These are phyloP conservation scores for Stenoptilia bipunctidactyla DNA, from an alignment of 2,888 invertebrate species.

Conservation along the genomic window DNA sequence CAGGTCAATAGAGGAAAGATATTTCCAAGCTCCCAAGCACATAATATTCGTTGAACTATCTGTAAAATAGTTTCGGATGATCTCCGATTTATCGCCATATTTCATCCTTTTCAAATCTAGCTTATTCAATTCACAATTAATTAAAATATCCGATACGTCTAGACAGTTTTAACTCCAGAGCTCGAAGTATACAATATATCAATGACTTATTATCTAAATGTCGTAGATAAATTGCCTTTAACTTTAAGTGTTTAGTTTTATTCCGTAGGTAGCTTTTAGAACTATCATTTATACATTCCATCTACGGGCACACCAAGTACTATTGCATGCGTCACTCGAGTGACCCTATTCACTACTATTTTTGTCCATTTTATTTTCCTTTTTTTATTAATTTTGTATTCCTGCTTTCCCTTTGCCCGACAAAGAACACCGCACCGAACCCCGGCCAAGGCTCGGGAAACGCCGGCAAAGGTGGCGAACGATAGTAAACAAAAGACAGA, in stretches of 20 bases:
- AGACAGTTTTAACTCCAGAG: too few species aligned
- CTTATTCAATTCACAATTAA: too few species aligned
- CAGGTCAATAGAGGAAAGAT: too few species aligned
- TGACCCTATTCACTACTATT: slow-evolving; percentile 13
- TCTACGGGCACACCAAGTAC: slow-evolving; percentile 16
- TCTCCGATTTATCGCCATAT: too few species aligned
- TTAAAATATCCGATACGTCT: too few species aligned
- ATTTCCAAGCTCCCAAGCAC: too few species aligned
- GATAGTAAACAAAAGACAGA: slow-evolving; percentile 30
- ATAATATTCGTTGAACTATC: too few species aligned
- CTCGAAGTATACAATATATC: too few species aligned
- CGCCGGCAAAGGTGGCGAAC: slow-evolving; percentile 21
- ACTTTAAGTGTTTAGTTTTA: slow-evolving; percentile 1
- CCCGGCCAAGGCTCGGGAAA: slow-evolving; percentile 33
- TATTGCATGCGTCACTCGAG: slow-evolving; percentile 25
- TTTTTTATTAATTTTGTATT: slow-evolving; percentile 33
- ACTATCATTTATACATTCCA: slow-evolving; percentile 7
- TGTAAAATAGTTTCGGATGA: too few species aligned
- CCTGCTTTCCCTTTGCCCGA: slow-evolving; percentile 26
- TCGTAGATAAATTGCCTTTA: too few species aligned
- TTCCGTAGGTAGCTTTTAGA: slow-evolving; percentile 3
- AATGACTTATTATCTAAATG: too few species aligned
- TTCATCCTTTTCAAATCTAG: too few species aligned
- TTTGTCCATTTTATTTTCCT: slow-evolving; percentile 24
- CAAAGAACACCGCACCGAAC: slow-evolving; percentile 40